These are phyloP conservation scores for Empidonax alnorum DNA, from an alignment of 2,113 vertebrate genomes.

Conservation along the genomic window DNA sequence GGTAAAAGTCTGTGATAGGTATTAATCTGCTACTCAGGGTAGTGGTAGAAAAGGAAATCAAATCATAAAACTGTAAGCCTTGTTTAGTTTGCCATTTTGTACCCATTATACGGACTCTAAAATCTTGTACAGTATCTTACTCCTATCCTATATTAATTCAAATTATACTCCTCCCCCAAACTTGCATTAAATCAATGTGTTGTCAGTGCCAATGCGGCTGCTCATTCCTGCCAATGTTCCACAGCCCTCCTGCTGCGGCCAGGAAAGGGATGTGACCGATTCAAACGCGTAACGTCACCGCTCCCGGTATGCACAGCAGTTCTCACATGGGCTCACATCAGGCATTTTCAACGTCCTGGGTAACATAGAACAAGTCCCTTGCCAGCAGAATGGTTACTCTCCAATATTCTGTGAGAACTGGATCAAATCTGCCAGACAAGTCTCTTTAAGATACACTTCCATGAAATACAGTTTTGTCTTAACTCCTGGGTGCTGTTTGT, in stretches of 20 bases:
- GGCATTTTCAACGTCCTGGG: not conserved
- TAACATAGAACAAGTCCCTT: not conserved
- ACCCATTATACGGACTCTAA: not conserved
- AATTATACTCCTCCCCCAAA: not conserved
- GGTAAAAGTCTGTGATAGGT: not conserved
- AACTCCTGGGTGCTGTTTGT: constrained; percentile 1
- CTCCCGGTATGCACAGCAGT: not conserved
- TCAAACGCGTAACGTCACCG: not conserved
- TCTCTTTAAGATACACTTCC: not conserved
- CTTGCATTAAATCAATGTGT: not conserved
- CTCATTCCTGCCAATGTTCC: not conserved
- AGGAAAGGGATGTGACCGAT: not conserved
- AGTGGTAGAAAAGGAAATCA: constrained; percentile 28
- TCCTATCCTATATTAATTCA: not conserved
- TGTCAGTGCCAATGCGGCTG: not conserved
- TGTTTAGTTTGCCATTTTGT: constrained; percentile 34
- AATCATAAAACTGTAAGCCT: not conserved
- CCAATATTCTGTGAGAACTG: not conserved
- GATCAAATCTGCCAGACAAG: not conserved
- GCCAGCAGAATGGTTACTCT: not conserved
- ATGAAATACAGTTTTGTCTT: constrained; percentile 47
- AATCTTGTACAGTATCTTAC: constrained; percentile 9
- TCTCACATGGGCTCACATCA: not conserved
- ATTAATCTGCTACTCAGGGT: constrained; percentile 21
- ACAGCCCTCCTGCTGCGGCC: not conserved